Evolutionary conservation across 2,888 invertebrate species (phyloP).

Genomic region (Tachina grossa): DNA sequence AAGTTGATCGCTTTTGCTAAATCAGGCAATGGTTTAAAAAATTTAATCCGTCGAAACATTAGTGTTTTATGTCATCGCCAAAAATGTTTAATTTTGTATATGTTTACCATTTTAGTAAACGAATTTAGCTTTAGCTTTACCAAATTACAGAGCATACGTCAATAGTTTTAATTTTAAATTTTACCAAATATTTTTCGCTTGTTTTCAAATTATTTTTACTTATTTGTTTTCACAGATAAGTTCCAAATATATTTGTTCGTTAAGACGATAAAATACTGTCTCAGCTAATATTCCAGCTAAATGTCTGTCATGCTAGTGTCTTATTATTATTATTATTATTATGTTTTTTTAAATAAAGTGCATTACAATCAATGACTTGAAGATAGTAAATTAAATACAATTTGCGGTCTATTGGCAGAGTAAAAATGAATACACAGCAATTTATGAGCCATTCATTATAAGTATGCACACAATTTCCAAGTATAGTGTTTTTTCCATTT

Average conservation of each 20-base stretch:
- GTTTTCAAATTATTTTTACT: too few relatives aligned
- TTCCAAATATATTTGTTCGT: not conserved
- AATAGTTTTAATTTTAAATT: too few relatives aligned
- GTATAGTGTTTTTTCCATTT: constrained; percentile 21
- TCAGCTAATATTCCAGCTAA: constrained; percentile 1
- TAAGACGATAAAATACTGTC: not conserved
- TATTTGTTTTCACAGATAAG: too few relatives aligned
- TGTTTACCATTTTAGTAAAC: too few relatives aligned
- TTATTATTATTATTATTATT: not conserved
- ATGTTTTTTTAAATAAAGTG: constrained; percentile 14
- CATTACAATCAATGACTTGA: constrained; percentile 63
- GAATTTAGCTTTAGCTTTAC: too few relatives aligned
- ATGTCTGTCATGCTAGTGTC: constrained; percentile 18
- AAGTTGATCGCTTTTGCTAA: too few relatives aligned
- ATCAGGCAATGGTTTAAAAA: too few relatives aligned
- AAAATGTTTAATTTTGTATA: too few relatives aligned
- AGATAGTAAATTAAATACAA: constrained; percentile 65
- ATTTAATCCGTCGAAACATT: too few relatives aligned
- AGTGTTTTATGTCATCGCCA: too few relatives aligned
- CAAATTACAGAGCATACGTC: too few relatives aligned
- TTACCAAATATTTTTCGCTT: too few relatives aligned
- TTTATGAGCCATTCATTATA: constrained; percentile 47
- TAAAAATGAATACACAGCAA: constrained; percentile 37
- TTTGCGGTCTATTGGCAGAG: constrained; percentile 70
- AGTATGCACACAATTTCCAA: constrained; percentile 12